Percentiles rank a stretch among this genome's conserved stretches.
These are phyloP conservation scores for Pandemis cinnamomeana DNA, from an alignment of 2,888 invertebrate species.

Conservation along the genomic window DNA sequence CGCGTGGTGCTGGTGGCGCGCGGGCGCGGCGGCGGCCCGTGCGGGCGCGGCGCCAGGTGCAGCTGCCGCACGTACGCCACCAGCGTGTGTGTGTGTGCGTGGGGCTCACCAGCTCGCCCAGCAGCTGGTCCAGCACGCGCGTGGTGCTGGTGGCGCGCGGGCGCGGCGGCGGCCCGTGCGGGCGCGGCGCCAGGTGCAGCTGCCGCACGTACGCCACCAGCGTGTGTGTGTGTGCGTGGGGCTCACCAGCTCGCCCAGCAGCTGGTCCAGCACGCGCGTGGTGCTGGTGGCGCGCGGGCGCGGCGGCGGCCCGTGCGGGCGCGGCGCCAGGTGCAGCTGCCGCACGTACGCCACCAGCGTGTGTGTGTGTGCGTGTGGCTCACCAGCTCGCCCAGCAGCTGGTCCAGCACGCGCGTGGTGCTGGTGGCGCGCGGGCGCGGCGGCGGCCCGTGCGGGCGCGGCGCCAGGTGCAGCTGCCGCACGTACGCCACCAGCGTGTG, in stretches of 20 bases:
- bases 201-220: slow-evolving; percentile 90
- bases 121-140: slow-evolving; percentile 57
- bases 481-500: slow-evolving; percentile 88
- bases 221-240: too few species aligned
- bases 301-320: too few species aligned
- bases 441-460: slow-evolving; percentile 61
- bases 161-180: slow-evolving; percentile 58
- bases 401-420: slow-evolving; percentile 69
- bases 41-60: too few species aligned
- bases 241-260: too few species aligned
- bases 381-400: slow-evolving; percentile 62
- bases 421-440: slow-evolving; percentile 68
- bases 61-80: too few species aligned
- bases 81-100: too few species aligned
- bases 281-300: too few species aligned
- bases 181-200: slow-evolving; percentile 85
- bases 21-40: too few species aligned
- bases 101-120: slow-evolving; percentile 64
- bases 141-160: slow-evolving; percentile 74
- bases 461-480: slow-evolving; percentile 87
- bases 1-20: too few species aligned
- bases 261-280: too few species aligned
- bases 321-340: too few species aligned
- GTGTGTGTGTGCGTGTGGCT: slow-evolving; percentile 50
- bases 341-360: too few species aligned